Evolutionary conservation across 1,140 invertebrate genomes (phyloP), one percentile per base, ranked within the genome.

Genomic region (Ceratina japonica): DNA sequence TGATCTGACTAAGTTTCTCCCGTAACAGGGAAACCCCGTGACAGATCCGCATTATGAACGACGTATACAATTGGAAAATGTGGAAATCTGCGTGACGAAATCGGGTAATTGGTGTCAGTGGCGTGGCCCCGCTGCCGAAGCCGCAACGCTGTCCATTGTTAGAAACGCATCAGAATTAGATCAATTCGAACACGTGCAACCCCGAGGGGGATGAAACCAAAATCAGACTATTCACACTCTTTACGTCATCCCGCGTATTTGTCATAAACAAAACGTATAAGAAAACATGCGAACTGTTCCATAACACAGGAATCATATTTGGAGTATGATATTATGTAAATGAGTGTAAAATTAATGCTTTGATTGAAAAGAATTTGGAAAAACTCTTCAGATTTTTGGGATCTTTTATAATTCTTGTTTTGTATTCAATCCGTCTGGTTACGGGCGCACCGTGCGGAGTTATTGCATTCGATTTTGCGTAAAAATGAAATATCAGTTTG

Each of bases 91-190:
- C 79, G 79, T 81, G 49, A 84, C 86, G 78, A 83, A 81, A 80
- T 86, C 64, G 76, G 61, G 69, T 88, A 87, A 89, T 86, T 86
- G 68, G 82, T 73, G 66, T 69, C 75, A 77, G 78, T 85, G 82
- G 82, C 86, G 86, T 88, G 88, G 87, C 86, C 84, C 86, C 79
- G 77, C 87, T 88, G 87, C 76, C 84, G 87, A 64, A 86, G 84
- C 80, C 78, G 76, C 69, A 16, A 44, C 37, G 37, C 37, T 44
- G 37, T 74, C 81, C 64, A 89, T 90, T 90, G 89, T 90, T 84
- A 83, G 79, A 66, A 80, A 68, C 78, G 85, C 87, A 89, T 88
- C 81, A 87, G 83, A 90, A 91, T 90, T 89, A 86, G 89, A 88
- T 90, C 84, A 85, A 76, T 44, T 73, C 49, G 87, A 89, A 89